Evolutionary conservation across 2,888 invertebrate genomes (phyloP), one percentile per base, ranked within the genome.

Genomic region (Lutraria lutraria): DNA sequence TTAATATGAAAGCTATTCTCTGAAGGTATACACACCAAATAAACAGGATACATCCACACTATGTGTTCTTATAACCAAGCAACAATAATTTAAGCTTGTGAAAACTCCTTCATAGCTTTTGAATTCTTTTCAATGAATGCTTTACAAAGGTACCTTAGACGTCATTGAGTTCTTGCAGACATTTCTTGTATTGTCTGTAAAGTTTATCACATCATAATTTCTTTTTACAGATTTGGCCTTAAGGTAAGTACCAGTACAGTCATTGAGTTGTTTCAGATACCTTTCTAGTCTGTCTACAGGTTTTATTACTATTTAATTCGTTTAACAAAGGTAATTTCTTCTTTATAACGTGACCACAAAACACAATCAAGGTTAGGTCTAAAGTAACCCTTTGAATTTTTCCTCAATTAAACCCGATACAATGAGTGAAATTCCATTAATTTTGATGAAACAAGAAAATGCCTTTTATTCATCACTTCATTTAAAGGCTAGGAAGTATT

Each of bases 361-460:
- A 68, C 63, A 68, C n/a, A 68, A 25, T 68, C 25, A 25, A 68
- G 63, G 25, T 13, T 68, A n/a, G 63, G 25, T 12, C 12, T n/a
- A n/a, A n/a, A 10, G 63, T 25, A n/a, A 68, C 12, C 63, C 25
- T 68, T 68, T 68, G 63, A 25, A 68, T 25, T 60, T 68, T 6
- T 68, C 25, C 25, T 68, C 63, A 68, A 68, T 25, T 68, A 68
- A 68, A 68, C 25, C 63, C 25, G 0, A n/a, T 12, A 25, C 63
- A 68, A 68, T 25, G 63, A 25, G 12, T 8, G 25, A 68, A 68
- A 25, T 25, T 68, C 63, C 63, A 68, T 68, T 10, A 68, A 68
- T 25, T n/a, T 68, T 25, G 63, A 68, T 68, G 63, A 68, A 68
- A 68, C 63, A 68, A 68, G 63, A 68, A 68, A 68, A 25, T 68